Percentiles rank a stretch among this genome's conserved stretches.
Evolutionary conservation across 2,113 vertebrate genomes (phyloP).

Genomic region (Perccottus glenii): DNA sequence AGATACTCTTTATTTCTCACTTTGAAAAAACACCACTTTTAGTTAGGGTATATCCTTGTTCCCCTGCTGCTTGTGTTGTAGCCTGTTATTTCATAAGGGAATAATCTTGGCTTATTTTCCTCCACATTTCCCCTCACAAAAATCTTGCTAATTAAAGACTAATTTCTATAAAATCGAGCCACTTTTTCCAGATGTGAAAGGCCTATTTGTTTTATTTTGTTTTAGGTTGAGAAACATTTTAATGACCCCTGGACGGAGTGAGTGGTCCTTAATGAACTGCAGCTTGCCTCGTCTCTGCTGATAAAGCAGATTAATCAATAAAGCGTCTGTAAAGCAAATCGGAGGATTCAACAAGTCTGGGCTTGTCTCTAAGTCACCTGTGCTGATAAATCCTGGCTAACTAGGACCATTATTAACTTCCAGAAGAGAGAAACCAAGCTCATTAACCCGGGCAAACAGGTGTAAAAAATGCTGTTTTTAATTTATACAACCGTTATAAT

Average conservation of each 20-base stretch:
- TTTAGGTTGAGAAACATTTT: background rate
- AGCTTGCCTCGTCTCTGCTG: background rate
- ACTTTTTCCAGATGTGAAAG: no score
- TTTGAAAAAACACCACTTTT: no score
- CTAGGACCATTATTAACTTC: constrained; percentile 12
- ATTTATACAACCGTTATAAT: background rate
- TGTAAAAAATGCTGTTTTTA: constrained; percentile 19
- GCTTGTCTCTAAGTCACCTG: constrained; percentile 53
- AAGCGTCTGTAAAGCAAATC: constrained; percentile 18
- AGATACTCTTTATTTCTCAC: no score
- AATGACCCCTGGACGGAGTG: background rate
- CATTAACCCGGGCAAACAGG: constrained; percentile 46
- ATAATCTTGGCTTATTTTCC: no score
- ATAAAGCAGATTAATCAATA: constrained; percentile 42
- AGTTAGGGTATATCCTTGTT: no score
- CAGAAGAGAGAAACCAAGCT: background rate
- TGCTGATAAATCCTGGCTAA: background rate
- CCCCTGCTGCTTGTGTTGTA: no score
- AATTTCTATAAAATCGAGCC: no score
- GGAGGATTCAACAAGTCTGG: constrained; percentile 34
- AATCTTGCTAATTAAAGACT: no score
- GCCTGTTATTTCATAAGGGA: no score
- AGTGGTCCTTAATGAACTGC: background rate
- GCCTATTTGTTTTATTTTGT: background rate
- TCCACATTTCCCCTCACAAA: no score